Evolutionary conservation across 53 echinoderm and acorn worm genomes (phyloP), one percentile per base, ranked within the genome.

Genomic region (Holothuria scabra): DNA sequence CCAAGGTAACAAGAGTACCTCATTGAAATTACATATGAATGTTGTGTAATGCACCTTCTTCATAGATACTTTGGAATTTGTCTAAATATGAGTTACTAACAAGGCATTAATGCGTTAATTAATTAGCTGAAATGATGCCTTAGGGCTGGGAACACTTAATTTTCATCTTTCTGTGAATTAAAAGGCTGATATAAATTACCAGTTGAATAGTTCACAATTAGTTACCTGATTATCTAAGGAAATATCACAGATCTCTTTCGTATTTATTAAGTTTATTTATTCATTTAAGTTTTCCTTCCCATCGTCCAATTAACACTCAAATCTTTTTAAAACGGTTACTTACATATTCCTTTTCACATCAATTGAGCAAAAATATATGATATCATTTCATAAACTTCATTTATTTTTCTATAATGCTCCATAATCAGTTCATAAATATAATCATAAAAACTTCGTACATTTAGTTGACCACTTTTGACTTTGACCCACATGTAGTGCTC

Each of bases 391-490:
- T 23, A 8, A 61, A 61, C 4, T 5, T n/a, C 22, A 61, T 7
- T n/a, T 12, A 61, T 61, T 61, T 8, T 61, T 5, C 22, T 26
- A 61, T 61, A 61, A 61, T 61, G 26, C 13, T 26, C n/a, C 61
- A 61, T 61, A 61, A 5, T 12, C 12, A 61, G 61, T 61, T 61
- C 61, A 61, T 26, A 6, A 61, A 61, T 61, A 23, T 12, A n/a
- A n/a, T n/a, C n/a, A n/a, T 6, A 26, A 16, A 12, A 26, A 61
- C 61, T 61, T 61, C 61, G 13, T 61, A 61, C 8, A n/a, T 61
- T 61, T 61, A 16, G 61, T 61, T 61, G 61, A 61, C 61, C 61
- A 61, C 61, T 61, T 61, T 61, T 61, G 61, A 16, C 61, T 61
- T 61, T 61, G 61, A 12, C 61, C 61, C 61, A 23, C n/a, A n/a